Conservation (phyloP, 2,888 invertebrate species). For the Yponomeuta plumbellus region DNA sequence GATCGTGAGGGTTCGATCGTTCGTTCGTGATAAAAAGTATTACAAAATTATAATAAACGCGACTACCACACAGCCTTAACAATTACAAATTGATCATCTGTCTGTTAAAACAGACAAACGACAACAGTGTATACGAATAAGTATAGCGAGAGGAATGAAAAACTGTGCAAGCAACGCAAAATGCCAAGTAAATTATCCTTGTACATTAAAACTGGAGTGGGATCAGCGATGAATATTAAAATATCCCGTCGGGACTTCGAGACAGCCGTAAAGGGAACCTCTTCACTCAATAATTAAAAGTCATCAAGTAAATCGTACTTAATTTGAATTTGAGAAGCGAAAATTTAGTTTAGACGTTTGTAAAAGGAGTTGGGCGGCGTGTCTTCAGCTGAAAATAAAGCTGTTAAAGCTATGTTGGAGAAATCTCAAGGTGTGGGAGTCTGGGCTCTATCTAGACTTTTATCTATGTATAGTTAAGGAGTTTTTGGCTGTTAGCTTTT, state of each 20-base stretch:
- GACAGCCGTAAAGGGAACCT: background rate
- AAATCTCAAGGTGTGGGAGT: too few species aligned
- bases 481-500: too few species aligned
- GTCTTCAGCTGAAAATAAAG: constrained; percentile 15
- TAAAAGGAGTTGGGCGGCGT: constrained; percentile 18
- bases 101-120: too few species aligned
- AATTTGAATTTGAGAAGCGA: constrained; percentile 37
- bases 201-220: background rate
- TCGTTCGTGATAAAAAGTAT: too few species aligned
- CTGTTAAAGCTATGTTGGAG: background rate
- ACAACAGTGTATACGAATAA: background rate
- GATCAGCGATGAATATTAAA: background rate
- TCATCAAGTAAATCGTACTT: constrained; percentile 30
- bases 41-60: too few species aligned
- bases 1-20: too few species aligned
- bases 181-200: background rate
- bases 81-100: too few species aligned
- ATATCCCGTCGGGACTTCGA: background rate
- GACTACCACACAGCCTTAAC: too few species aligned
- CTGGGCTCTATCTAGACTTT: too few species aligned
- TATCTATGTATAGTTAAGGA: too few species aligned
- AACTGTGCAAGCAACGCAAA: background rate
- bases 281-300: constrained; percentile 1
- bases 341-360: constrained; percentile 22
- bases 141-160: background rate